phyloP scores from a whole-genome alignment of 2,888 invertebrate species.

The Eupithecia dodoneata region DNA sequence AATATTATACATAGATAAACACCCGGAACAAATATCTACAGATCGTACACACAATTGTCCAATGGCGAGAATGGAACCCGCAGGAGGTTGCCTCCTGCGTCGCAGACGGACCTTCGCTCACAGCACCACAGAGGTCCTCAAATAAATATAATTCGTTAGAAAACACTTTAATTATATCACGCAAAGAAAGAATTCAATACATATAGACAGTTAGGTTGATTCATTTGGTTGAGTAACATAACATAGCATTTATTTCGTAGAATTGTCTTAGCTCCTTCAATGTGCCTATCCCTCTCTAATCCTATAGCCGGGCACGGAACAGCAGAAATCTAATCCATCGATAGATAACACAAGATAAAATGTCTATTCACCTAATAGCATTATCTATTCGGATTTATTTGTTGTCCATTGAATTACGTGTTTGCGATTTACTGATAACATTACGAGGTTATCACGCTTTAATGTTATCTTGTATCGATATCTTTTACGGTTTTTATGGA shows the following conservation, averaged over 20 bases:
- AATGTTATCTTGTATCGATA: slow-evolving; percentile 14
- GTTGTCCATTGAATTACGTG: slow-evolving; percentile 40
- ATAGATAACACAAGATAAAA: slow-evolving; percentile 38
- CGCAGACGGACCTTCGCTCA: too few species aligned
- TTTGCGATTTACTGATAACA: slow-evolving; percentile 39
- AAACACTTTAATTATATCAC: too few species aligned
- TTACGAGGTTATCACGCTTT: not conserved
- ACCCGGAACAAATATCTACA: too few species aligned
- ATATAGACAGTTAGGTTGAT: not conserved
- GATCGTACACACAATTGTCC: too few species aligned
- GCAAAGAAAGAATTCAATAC: not conserved
- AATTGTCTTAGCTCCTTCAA: slow-evolving; percentile 8
- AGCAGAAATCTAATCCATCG: slow-evolving; percentile 44
- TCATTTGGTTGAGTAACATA: too few species aligned
- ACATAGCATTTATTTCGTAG: not conserved
- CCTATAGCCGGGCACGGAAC: slow-evolving; percentile 67
- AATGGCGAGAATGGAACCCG: too few species aligned
- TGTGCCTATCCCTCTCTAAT: slow-evolving; percentile 61
- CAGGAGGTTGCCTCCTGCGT: too few species aligned
- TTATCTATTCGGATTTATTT: slow-evolving; percentile 44
- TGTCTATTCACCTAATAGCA: slow-evolving; percentile 39
- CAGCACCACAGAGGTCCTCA: too few species aligned
- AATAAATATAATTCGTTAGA: too few species aligned
- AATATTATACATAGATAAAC: too few species aligned
- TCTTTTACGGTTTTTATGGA: not conserved